Percentiles rank a stretch among this genome's conserved stretches.
Conservation (phyloP, 2,888 invertebrate species). For the Agrypnus murinus region DNA sequence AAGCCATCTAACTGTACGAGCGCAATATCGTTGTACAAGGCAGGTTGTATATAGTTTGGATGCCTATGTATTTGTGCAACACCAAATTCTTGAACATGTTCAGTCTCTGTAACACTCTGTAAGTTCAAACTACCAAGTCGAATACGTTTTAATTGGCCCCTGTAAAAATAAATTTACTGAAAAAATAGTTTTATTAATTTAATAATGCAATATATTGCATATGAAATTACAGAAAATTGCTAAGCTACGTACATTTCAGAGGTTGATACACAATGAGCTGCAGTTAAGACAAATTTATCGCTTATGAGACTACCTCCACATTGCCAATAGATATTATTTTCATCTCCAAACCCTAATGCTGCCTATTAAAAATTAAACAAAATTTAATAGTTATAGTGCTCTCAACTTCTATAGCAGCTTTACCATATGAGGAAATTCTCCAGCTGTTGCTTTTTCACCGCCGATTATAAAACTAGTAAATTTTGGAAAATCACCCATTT, state of each 20-base stretch:
- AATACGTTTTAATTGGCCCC: constrained; percentile 66
- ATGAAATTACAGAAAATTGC: neutral
- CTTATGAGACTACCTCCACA: constrained; percentile 83
- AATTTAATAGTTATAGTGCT: neutral
- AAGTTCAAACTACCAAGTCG: constrained; percentile 69
- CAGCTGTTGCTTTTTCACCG: constrained; percentile 58
- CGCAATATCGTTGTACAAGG: constrained; percentile 72
- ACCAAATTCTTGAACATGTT: constrained; percentile 44
- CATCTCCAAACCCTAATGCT: constrained; percentile 63
- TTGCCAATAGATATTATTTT: constrained; percentile 69
- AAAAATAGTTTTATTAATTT: neutral
- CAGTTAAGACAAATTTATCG: constrained; percentile 78
- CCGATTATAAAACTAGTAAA: constrained; percentile 51
- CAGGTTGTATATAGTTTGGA: constrained; percentile 66
- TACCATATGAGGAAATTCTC: constrained; percentile 69
- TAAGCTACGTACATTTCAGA: constrained; percentile 58
- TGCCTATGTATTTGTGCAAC: constrained; percentile 64
- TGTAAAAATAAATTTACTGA: constrained; percentile 47
- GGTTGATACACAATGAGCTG: constrained; percentile 77
- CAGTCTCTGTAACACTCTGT: constrained; percentile 38
- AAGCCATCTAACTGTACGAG: constrained; percentile 66
- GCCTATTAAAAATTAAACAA: constrained; percentile 57
- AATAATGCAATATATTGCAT: neutral
- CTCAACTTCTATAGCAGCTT: neutral
- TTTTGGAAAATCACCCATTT: too few relatives aligned